Base-by-base conservation (phyloP, 2,888 invertebrate genomes). In the Eilema sororculum region DNA sequence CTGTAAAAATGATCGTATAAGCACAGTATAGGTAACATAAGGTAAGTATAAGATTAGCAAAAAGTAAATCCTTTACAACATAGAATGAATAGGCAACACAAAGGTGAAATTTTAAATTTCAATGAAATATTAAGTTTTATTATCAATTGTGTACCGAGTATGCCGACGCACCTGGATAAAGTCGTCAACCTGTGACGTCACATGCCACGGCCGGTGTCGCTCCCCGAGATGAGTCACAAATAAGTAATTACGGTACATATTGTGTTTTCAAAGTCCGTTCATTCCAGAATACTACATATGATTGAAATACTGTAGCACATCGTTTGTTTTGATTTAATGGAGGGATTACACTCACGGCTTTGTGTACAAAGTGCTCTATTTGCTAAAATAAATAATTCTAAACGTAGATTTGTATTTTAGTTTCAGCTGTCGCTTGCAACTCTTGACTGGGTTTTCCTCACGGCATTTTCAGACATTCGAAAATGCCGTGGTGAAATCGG, bases 231-330 rank as follows among this genome's bases (percentile, higher is more conserved):
- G 16, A 28, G 24, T 22, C 33, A 37, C 41, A 69, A 65, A 69
- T 69, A 61, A 69, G 41, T 69, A 61, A 69, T 69, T 69, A 60
- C 28, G 37, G 52, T 60, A 65, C 59, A 33, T 28, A n/a, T 59
- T 37, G 2, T 58, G 37, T 64, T 24, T 56, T 25, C 65, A 61
- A 46, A 30, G 28, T 46, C 25, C 22, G 13, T n/a, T 12, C n/a
- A 24, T 22, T 16, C 24, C 52, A n/a, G 52, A 52, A 52, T 61
- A n/a, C 24, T 37, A 46, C 37, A 20, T n/a, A 20, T 65, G 65
- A 65, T 56, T 59, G 33, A 46, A 60, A 69, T 69, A 37, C 52
- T 60, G 58, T 37, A 22, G n/a, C 25, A 66, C 28, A 25, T 46
- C n/a, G 52, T 28, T 52, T 20, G 10, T 64, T 57, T 16, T 33